Percentiles rank a stretch among this genome's conserved stretches.
These are phyloP conservation scores for Lasioglossum baleicum DNA, from an alignment of 1,140 invertebrate species.

Conservation along the genomic window DNA sequence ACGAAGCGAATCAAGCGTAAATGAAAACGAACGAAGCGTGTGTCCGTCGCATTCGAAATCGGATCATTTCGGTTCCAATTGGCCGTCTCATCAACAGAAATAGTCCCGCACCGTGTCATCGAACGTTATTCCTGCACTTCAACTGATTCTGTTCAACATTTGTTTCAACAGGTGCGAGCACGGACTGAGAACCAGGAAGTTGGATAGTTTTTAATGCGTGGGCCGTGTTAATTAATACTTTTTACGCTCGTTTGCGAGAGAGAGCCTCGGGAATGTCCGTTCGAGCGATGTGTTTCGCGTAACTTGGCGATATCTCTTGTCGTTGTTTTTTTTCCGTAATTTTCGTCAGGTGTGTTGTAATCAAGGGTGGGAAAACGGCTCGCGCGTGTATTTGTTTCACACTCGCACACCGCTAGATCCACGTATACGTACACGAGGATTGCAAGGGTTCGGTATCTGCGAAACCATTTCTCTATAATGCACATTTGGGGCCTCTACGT, in stretches of 20 bases:
- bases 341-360: not conserved
- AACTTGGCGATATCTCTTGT: not conserved
- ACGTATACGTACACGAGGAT: no score
- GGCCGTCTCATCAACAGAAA: constrained; percentile 37
- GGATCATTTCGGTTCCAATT: constrained; percentile 53
- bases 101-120: constrained; percentile 26
- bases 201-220: not conserved
- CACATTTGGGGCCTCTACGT: no score
- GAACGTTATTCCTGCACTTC: constrained; percentile 31
- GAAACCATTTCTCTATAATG: no score
- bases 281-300: not conserved
- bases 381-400: no score
- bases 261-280: not conserved
- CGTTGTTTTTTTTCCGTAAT: not conserved
- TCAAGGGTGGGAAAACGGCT: not conserved
- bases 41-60: constrained; percentile 22
- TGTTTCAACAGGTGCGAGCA: constrained; percentile 54
- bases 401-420: no score
- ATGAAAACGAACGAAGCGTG: constrained; percentile 1
- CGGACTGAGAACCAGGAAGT: constrained; percentile 27
- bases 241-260: not conserved
- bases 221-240: constrained; percentile 48
- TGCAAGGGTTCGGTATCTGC: no score
- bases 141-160: constrained; percentile 37
- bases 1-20: no score